Evolutionary conservation across 1,140 invertebrate genomes (phyloP).

Genomic region (Diachasma alloeum): DNA sequence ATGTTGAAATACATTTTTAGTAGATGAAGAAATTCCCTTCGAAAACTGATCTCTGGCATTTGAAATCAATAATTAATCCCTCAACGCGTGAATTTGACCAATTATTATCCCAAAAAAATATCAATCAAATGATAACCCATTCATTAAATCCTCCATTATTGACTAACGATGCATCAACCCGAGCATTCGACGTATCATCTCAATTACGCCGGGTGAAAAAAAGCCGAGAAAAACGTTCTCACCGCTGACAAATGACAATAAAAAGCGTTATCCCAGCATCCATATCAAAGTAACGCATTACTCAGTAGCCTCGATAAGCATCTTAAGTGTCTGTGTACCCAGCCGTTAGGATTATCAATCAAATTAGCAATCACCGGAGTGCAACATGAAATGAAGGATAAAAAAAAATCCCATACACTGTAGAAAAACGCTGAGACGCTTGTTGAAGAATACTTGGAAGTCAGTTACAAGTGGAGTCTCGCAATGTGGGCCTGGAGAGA

Average conservation of each 20-base stretch:
- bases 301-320: background rate
- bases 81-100: too few relatives aligned
- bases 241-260: background rate
- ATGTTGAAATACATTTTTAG: too few relatives aligned
- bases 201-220: too few relatives aligned
- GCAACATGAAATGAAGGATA: background rate
- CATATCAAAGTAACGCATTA: background rate
- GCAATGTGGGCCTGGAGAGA: slow-evolving; percentile 6
- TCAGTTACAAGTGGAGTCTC: slow-evolving; percentile 7
- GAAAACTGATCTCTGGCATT: too few relatives aligned
- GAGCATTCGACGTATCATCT: too few relatives aligned
- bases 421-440: background rate
- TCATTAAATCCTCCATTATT: too few relatives aligned
- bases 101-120: too few relatives aligned
- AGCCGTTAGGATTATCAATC: background rate
- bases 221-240: background rate
- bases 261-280: background rate
- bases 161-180: too few relatives aligned
- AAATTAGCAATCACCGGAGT: background rate
- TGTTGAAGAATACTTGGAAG: background rate
- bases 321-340: background rate
- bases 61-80: too few relatives aligned
- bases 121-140: too few relatives aligned
- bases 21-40: too few relatives aligned
- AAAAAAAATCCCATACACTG: background rate